Conservation (phyloP, 2,113 vertebrate genomes). For the Collichthys lucidus region DNA sequence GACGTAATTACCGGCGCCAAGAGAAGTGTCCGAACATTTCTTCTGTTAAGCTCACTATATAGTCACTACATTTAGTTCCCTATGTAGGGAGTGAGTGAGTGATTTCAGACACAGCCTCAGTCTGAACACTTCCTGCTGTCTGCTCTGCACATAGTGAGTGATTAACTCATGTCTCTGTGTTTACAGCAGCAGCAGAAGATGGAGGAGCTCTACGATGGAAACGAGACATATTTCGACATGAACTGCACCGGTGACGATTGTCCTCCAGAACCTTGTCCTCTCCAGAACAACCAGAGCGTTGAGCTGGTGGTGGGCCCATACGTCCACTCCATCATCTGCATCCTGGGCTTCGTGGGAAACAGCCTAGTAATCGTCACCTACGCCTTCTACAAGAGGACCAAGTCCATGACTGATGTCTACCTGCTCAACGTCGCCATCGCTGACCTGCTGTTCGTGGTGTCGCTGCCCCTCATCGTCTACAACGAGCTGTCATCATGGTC, state of each 20-base stretch:
- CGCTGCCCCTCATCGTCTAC: conserved; percentile 89
- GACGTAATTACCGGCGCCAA: no score
- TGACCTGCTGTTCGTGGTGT: conserved; percentile 89
- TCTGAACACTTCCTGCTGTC: no score
- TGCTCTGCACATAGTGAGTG: no score
- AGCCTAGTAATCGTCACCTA: conserved; percentile 90
- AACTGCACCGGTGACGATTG: no score
- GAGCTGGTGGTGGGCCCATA: conserved; percentile 74
- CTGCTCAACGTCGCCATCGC: conserved; percentile 93
- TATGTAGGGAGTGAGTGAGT: no score
- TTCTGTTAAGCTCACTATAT: no score
- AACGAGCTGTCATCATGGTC: conserved; percentile 84
- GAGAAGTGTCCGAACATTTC: no score
- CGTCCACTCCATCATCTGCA: conserved; percentile 86
- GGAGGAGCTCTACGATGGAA: fast-evolving
- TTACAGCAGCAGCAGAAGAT: conserved; percentile 22
- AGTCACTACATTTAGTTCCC: no score
- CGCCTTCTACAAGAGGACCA: conserved; percentile 86
- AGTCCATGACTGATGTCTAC: conserved; percentile 93
- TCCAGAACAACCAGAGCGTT: not conserved
- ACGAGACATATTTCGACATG: not conserved
- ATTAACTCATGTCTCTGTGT: not conserved
- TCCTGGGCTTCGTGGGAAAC: conserved; percentile 90
- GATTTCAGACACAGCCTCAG: no score
- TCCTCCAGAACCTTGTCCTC: not conserved